Evolutionary conservation across 2,113 vertebrate genomes (phyloP).

Genomic region (Microtus pennsylvanicus): DNA sequence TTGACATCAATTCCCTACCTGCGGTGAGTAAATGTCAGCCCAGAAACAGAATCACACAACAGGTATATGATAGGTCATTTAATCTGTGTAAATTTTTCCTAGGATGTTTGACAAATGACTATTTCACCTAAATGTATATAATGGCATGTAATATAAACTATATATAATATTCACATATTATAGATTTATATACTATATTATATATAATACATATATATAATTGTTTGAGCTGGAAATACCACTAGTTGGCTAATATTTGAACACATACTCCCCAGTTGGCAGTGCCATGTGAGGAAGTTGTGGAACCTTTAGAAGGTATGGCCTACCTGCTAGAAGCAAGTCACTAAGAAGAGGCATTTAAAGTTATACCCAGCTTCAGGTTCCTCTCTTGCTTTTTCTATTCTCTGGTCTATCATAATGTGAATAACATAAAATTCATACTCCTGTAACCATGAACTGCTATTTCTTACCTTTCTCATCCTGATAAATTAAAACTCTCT

Average conservation of each 20-base stretch:
- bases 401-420: neutral
- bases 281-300: neutral
- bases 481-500: neutral
- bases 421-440: neutral
- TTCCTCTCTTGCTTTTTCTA: neutral
- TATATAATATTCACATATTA: neutral
- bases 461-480: neutral
- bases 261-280: neutral
- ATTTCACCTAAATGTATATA: neutral
- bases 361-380: neutral
- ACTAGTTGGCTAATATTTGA: neutral
- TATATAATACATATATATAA: neutral
- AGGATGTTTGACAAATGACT: neutral
- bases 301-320: neutral
- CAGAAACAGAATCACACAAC: neutral
- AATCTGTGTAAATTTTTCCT: neutral
- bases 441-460: neutral
- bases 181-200: neutral
- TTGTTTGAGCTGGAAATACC: neutral
- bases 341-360: neutral
- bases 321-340: neutral
- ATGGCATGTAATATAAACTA: neutral
- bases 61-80: neutral
- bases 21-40: neutral
- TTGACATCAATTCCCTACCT: neutral